These are phyloP conservation scores for Smithornis capensis DNA, from an alignment of 2,113 vertebrate genomes.

Conservation along the genomic window DNA sequence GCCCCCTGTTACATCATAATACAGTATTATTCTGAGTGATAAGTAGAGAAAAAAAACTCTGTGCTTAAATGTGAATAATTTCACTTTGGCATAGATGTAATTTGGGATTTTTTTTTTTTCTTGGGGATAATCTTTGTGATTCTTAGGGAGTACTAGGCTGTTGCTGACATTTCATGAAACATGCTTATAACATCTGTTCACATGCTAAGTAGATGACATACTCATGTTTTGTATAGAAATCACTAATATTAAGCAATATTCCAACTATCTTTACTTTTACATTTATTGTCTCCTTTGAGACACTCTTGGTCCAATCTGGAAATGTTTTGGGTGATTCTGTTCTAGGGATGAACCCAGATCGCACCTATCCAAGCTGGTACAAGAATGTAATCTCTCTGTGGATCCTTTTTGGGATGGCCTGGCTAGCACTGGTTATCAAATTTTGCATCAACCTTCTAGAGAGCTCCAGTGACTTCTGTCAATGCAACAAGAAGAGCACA, in stretches of 20 bases:
- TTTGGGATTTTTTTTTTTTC: not conserved
- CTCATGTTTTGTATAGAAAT: not conserved
- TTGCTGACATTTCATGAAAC: not conserved
- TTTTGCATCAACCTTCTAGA: conserved; percentile 83
- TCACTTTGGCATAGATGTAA: not conserved
- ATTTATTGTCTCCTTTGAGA: not conserved
- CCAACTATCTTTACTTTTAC: not conserved
- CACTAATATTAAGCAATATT: not conserved
- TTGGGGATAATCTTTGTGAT: not conserved
- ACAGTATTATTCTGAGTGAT: not conserved
- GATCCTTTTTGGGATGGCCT: conserved; percentile 95
- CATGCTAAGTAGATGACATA: not conserved
- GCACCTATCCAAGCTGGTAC: conserved; percentile 85
- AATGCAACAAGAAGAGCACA: not conserved
- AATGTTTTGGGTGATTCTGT: not conserved
- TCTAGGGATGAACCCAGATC: conserved; percentile 82
- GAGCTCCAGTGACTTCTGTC: conserved; percentile 58
- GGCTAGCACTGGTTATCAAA: conserved; percentile 89
- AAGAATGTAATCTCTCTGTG: conserved; percentile 82
- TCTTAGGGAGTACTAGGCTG: not conserved
- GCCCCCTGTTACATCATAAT: not conserved
- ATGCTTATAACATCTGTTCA: not conserved
- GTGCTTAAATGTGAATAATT: not conserved
- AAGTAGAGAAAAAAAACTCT: not conserved
- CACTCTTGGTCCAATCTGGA: not conserved